phyloP scores from a whole-genome alignment of 2,113 vertebrate genomes.

The Probosciger aterrimus region DNA sequence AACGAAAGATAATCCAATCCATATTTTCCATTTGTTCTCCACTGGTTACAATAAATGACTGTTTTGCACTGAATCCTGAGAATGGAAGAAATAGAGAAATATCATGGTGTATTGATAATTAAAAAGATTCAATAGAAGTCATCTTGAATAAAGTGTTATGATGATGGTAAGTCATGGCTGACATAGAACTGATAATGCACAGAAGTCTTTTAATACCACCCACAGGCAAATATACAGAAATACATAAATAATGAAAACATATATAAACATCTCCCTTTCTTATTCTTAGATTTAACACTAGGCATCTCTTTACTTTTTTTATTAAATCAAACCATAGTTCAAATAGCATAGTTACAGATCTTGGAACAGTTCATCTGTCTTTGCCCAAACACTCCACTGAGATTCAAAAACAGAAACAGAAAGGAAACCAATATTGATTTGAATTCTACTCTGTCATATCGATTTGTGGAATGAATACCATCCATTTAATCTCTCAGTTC shows the following conservation, averaged over 20 bases:
- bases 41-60: not conserved
- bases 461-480: not conserved
- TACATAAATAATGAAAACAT: not conserved
- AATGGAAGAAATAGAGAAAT: not conserved
- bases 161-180: not conserved
- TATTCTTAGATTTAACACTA: not conserved
- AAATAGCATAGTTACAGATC: not conserved
- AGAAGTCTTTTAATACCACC: not conserved
- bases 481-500: not conserved
- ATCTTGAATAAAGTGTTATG: not conserved
- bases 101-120: not conserved
- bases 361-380: not conserved
- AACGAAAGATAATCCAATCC: not conserved
- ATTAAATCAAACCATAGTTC: not conserved
- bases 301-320: not conserved
- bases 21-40: not conserved
- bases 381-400: not conserved
- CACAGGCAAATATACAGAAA: not conserved
- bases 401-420: not conserved
- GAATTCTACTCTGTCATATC: not conserved
- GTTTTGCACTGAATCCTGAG: not conserved
- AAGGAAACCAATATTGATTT: not conserved
- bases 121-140: not conserved
- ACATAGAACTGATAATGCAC: not conserved
- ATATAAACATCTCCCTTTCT: not conserved